Evolutionary conservation across 1,140 invertebrate species (phyloP), one percentile per base, ranked within the genome.

Genomic region (Sycobia sp.): DNA sequence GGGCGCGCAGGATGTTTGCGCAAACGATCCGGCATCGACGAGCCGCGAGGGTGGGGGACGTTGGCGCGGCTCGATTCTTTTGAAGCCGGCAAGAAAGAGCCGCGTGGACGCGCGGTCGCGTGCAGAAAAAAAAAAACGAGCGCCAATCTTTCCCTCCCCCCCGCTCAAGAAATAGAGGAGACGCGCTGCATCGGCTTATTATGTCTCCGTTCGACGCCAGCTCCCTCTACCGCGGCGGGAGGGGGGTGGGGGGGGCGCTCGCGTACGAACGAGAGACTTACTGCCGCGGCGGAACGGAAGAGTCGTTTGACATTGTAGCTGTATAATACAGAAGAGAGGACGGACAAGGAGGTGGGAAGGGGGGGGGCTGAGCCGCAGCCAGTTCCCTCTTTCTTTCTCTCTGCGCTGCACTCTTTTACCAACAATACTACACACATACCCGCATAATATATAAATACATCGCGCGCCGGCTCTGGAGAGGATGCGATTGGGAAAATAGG

Each of bases 71-170:
- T 16, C 29, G n/a, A 18, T n/a, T n/a, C 27, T 60, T 60, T 51
- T 36, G 22, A 53, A 16, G 54, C 22, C 5, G 11, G 4, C 13
- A 41, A 20, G 13, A 11, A 9, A 2, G 4, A 16, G 7, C n/a
- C n/a, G 11, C 11, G 27, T 1, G 32, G 36, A 36, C 23, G 49
- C 29, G 47, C 36, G 46, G 46, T 51, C 38, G 47, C 34, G 50
- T 29, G 50, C 49, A 54, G 39, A 46, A 13, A 44, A 41, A 54
- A 53, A n/a, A n/a, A n/a, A n/a, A 73, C 71, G 71, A 73, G 71
- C 71, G 69, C 61, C 69, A 73, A 63, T 72, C 73, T 75, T 70
- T 70, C 69, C 67, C 62, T 60, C n/a, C n/a, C n/a, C n/a, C n/a
- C n/a, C n/a, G n/a, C n/a, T n/a, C n/a, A n/a, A n/a, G 66, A 66